A percentile compares a stretch with the other conserved stretches of the same genome.
Evolutionary conservation across 1,140 invertebrate genomes (phyloP).

Genomic region (Choristoneura fumiferana): DNA sequence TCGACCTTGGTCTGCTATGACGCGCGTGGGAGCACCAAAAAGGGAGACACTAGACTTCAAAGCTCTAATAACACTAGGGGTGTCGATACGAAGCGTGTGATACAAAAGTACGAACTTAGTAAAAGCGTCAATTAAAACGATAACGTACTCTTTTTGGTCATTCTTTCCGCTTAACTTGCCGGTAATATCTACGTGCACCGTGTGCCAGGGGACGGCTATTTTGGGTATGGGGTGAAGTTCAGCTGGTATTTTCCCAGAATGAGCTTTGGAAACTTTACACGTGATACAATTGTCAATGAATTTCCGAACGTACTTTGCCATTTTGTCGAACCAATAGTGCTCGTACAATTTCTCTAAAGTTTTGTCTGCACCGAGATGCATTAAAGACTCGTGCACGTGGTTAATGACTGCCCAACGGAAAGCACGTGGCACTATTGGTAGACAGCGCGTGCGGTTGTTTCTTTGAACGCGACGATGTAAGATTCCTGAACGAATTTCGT

Average conservation of each 20-base stretch:
- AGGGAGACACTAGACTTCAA: not conserved
- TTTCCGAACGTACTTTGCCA: not conserved
- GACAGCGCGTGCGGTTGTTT: conserved; percentile 5
- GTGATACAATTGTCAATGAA: conserved; percentile 27
- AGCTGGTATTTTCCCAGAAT: not conserved
- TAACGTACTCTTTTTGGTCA: not conserved
- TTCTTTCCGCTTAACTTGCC: not conserved
- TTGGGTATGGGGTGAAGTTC: not conserved
- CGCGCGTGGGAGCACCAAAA: not conserved
- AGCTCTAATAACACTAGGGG: not conserved
- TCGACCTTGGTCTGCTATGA: not conserved
- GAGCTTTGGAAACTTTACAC: conserved; percentile 33
- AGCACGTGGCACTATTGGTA: conserved; percentile 38
- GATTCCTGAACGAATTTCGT: not conserved
- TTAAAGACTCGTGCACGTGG: conserved; percentile 33
- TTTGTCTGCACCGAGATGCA: conserved; percentile 8
- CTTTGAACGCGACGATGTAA: not conserved
- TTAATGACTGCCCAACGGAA: conserved; percentile 41
- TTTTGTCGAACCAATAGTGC: not conserved
- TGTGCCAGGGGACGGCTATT: not conserved
- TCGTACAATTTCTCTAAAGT: conserved; percentile 8
- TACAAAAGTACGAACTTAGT: not conserved
- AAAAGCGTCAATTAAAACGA: not conserved
- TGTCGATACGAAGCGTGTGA: not conserved
- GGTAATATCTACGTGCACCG: not conserved